phyloP scores from a whole-genome alignment of 2,113 vertebrate species.

The Dasyprocta punctata region DNA sequence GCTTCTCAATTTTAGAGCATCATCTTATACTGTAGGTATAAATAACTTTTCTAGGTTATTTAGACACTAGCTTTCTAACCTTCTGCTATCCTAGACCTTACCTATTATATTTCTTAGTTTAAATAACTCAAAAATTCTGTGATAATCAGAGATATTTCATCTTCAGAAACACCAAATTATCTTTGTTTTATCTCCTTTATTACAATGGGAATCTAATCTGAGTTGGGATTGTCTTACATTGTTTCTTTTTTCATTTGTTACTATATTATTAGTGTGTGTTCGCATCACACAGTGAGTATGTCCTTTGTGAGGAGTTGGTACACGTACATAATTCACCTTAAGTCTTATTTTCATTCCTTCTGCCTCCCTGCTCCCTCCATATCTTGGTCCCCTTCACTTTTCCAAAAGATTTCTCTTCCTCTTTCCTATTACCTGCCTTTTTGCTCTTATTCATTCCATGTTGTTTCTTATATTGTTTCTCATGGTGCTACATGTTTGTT shows the following conservation, averaged over 20 bases:
- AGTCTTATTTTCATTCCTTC: not conserved
- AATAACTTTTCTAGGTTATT: not conserved
- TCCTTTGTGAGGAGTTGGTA: not conserved
- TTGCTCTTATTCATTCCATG: not conserved
- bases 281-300: not conserved
- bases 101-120: fast-evolving
- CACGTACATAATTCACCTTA: not conserved
- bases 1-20: not conserved
- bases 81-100: not conserved
- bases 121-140: not conserved
- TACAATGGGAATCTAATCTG: not conserved
- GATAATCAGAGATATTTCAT: not conserved
- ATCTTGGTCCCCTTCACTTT: not conserved
- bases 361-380: not conserved
- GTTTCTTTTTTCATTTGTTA: not conserved
- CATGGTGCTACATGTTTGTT: not conserved
- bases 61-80: not conserved
- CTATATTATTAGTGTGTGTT: not conserved
- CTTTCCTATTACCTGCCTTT: not conserved
- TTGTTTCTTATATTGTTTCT: not conserved
- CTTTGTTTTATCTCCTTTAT: not conserved
- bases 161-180: not conserved
- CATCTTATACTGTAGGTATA: not conserved
- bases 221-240: not conserved
- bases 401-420: not conserved